Base-by-base conservation (phyloP, 2,113 vertebrate genomes). In the Coryphaenoides rupestris region DNA sequence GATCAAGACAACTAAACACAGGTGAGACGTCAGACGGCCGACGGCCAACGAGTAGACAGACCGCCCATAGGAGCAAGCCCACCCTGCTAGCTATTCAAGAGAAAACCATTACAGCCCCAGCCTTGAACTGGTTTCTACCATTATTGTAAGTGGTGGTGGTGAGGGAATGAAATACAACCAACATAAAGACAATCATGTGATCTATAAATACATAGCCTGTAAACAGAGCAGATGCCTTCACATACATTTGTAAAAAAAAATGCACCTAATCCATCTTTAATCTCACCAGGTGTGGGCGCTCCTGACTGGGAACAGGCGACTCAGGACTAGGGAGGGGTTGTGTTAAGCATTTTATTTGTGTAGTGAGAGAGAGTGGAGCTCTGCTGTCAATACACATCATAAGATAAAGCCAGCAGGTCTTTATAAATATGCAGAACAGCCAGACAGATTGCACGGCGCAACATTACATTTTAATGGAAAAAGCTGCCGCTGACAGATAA, bases 401-500 rank as follows among this genome's bases (percentile, higher is more conserved):
- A 62, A 60, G 63, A 63, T 57, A 26, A 17, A 52, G 62, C 72
- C 57, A 74, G 68, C 66, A 12, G 60, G 24, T 80, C 66, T 50
- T 71, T 74, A 67, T 71, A 65, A 45, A 71, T 69, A 82, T 77
- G 69, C 59, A 74, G 58, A 67, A 69, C 22, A 40, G 49, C 26
- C 58, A 68, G 66, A 16, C 60, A 62, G 70, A 40, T 61, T 23
- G 19, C 57, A 62, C 46, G 47, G 60, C 61, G 77, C 73, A 69
- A 75, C 73, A 69, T 80, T 80, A 52, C 66, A 86, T 84, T 81
- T 82, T 73, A 84, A 84, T 80, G 63, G 74, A 72, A 73, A 21
- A 70, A 60, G 60, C 59, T 59, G 58, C 13, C 22, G 66, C 60
- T 60, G 58, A 60, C 15, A 63, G 79, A 81, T 77, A 79, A 84